Evolutionary conservation across 1,140 invertebrate genomes (phyloP).

Genomic region (Achroia grisella): DNA sequence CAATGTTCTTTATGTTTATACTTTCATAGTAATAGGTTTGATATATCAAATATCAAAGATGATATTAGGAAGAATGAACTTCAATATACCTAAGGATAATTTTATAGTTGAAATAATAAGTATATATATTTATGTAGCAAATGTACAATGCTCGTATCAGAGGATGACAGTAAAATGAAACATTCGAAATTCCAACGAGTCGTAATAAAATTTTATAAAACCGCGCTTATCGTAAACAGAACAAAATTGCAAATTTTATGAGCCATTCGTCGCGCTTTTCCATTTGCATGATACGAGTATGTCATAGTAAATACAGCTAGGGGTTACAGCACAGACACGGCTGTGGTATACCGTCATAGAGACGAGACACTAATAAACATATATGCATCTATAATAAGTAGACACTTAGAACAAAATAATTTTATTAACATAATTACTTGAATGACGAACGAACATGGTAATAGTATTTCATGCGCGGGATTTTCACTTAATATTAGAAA

Average conservation of each 20-base stretch:
- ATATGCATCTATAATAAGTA: too few species aligned
- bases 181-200: constrained; percentile 35
- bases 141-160: background rate
- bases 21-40: too few species aligned
- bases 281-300: constrained; percentile 59
- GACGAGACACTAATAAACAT: too few species aligned
- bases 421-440: too few species aligned
- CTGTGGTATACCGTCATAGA: background rate
- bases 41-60: too few species aligned
- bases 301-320: constrained; percentile 26
- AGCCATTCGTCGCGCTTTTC: constrained; percentile 57
- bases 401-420: too few species aligned
- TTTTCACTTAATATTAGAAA: too few species aligned
- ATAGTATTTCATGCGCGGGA: too few species aligned
- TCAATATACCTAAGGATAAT: too few species aligned
- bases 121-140: constrained; percentile 8
- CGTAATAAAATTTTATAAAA: constrained; percentile 64
- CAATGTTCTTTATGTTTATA: too few species aligned
- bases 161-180: constrained; percentile 14
- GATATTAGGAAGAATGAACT: too few species aligned
- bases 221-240: constrained; percentile 64
- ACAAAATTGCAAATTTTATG: constrained; percentile 64
- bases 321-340: background rate
- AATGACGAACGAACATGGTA: too few species aligned
- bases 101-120: constrained; percentile 1